A percentile compares a stretch with the other conserved stretches of the same genome.
These are phyloP conservation scores for Schizotus pectinicornis DNA, from an alignment of 2,888 invertebrate genomes.

Conservation along the genomic window DNA sequence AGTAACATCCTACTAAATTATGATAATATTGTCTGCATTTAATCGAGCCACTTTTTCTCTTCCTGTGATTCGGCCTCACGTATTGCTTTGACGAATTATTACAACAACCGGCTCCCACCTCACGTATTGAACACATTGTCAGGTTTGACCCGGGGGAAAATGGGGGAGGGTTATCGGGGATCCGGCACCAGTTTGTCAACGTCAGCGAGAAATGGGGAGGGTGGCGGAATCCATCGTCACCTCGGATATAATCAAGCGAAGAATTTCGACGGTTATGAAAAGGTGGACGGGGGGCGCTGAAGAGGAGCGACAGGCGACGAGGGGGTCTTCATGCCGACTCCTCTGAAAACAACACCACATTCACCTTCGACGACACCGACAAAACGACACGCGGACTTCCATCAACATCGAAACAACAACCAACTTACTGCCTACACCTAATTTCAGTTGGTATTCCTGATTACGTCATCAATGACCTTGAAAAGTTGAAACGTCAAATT, in stretches of 20 bases:
- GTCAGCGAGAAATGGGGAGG: too few species aligned
- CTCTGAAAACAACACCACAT: conserved; percentile 7
- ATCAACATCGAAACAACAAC: neutral
- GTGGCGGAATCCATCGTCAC: too few species aligned
- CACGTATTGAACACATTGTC: conserved; percentile 21
- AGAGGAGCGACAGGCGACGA: neutral
- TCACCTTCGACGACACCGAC: neutral
- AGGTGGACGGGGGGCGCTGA: neutral
- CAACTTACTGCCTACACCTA: too few species aligned
- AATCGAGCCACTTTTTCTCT: conserved; percentile 10
- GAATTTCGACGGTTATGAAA: conserved; percentile 7
- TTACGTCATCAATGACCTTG: too few species aligned
- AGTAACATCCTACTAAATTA: conserved; percentile 8
- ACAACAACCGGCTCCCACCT: neutral
- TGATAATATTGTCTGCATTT: conserved; percentile 37
- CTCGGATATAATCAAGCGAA: neutral
- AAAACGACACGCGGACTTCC: conserved; percentile 9
- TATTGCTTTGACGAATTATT: conserved; percentile 34
- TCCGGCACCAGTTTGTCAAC: too few species aligned
- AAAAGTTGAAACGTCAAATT: too few species aligned
- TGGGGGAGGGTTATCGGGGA: neutral
- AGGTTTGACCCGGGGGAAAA: conserved; percentile 7
- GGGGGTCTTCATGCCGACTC: conserved; percentile 6
- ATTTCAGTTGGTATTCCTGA: too few species aligned
- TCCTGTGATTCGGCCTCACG: neutral